These are phyloP conservation scores for Pipistrellus nathusii DNA, from an alignment of 2,797 vertebrate genomes.

Conservation along the genomic window DNA sequence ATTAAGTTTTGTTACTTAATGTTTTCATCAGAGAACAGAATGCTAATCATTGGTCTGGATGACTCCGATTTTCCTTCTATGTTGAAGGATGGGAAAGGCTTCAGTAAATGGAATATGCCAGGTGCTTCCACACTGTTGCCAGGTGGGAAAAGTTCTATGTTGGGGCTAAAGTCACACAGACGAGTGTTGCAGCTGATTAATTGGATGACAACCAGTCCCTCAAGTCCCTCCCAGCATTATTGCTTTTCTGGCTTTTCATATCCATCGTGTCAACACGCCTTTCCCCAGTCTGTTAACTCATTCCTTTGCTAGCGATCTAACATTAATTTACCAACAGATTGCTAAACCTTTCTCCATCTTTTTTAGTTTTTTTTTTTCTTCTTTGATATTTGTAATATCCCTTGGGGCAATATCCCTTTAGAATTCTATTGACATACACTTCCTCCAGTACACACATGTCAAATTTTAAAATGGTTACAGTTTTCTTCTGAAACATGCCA, in stretches of 20 bases:
- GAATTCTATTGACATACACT: slow-evolving; percentile 10
- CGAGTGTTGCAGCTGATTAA: slow-evolving; percentile 71
- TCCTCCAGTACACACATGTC: not conserved
- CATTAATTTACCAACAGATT: slow-evolving; percentile 51
- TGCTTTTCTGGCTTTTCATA: slow-evolving; percentile 64
- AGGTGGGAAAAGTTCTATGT: not conserved
- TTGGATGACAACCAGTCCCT: slow-evolving; percentile 63
- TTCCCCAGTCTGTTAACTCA: slow-evolving; percentile 31
- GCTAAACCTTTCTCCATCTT: slow-evolving; percentile 16
- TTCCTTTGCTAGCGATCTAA: slow-evolving; percentile 50
- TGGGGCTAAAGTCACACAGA: slow-evolving; percentile 56
- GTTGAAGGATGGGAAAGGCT: not conserved
- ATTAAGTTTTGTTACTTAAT: not conserved
- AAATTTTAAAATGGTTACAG: not conserved
- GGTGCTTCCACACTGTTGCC: not conserved
- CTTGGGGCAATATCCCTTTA: not conserved
- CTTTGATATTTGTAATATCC: slow-evolving; percentile 43
- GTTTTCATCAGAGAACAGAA: slow-evolving; percentile 1
- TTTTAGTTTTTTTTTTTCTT: slow-evolving; percentile 46
- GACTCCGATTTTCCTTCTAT: not conserved
- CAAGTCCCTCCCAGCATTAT: slow-evolving; percentile 59
- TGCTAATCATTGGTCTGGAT: slow-evolving; percentile 33
- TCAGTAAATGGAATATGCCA: not conserved
- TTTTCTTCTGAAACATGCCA: not conserved
- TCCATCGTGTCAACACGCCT: slow-evolving; percentile 43